Evolutionary conservation across 2,888 invertebrate species (phyloP), one percentile per base, ranked within the genome.

Genomic region (Melieria omissa): DNA sequence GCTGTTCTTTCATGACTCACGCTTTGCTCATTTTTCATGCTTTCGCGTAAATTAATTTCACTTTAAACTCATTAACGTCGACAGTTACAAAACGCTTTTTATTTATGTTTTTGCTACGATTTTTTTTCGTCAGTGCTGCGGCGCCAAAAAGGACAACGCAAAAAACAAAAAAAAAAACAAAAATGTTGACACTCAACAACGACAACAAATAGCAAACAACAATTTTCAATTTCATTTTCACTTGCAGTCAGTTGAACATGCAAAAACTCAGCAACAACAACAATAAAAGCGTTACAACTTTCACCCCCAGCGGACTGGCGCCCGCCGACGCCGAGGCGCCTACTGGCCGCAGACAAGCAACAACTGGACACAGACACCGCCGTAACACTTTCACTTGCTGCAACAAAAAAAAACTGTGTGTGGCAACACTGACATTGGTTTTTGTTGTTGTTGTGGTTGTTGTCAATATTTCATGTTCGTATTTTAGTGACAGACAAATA

Each of bases 41-140:
- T 58, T 55, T 69, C 62, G 65, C 65, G 52, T 65, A 71, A 65
- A 71, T 71, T 65, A 71, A 65, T 65, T 67, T 63, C 62, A 54
- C 64, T 73, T 73, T 63, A 73, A 63, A 70, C 67, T 73, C 70
- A 73, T 73, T 73, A 71, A 44, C 62, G 63, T 14, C 55, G 62
- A 69, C 62, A 69, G 62, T 61, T 10, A 29, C 29, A 29, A 2
- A 29, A 29, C 29, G 29, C 29, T 29, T 29, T 29, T 29, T 29
- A 29, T 29, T 29, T 29, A 29, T 29, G 29, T 29, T 29, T 29
- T 29, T 29, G 29, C 67, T 58, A 52, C 52, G 52, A 61, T 60
- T 44, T 61, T 14, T 60, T 42, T 52, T 10, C 42, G 16, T 44
- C 60, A 60, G 41, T 52, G 42, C 60, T 45, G 41, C 29, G 52